Conservation (phyloP, 2,113 vertebrate genomes). For the Ammodramus savannarum region DNA sequence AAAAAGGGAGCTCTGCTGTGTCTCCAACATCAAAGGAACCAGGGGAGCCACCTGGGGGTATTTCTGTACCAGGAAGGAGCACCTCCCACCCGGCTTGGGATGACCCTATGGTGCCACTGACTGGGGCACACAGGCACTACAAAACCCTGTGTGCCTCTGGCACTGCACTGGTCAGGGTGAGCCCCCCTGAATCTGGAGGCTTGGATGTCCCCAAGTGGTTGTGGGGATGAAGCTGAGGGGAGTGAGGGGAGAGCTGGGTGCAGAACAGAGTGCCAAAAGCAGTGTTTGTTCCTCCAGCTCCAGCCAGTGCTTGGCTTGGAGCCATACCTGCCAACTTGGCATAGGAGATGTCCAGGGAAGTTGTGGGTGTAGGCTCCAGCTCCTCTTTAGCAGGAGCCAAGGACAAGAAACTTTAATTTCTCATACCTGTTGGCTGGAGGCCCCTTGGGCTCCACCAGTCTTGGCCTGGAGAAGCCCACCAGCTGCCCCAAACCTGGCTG, state of each 20-base stretch:
- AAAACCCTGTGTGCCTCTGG: background rate
- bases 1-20: background rate
- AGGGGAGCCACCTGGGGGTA: fast-evolving
- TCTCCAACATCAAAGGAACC: background rate
- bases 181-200: background rate
- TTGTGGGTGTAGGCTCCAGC: background rate
- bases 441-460: background rate
- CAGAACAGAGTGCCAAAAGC: background rate
- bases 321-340: background rate
- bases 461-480: background rate
- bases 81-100: fast-evolving
- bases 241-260: background rate
- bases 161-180: fast-evolving
- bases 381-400: background rate
- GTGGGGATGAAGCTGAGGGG: background rate
- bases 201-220: background rate
- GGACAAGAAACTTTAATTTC: background rate
- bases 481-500: background rate
- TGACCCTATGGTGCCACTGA: fast-evolving
- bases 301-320: background rate
- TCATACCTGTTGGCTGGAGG: background rate
- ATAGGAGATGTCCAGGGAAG: background rate
- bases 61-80: background rate
- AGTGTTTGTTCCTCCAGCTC: background rate
- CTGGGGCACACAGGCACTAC: background rate